Evolutionary conservation across 2,797 vertebrate genomes (phyloP).

Genomic region (Sphenodon punctatus): DNA sequence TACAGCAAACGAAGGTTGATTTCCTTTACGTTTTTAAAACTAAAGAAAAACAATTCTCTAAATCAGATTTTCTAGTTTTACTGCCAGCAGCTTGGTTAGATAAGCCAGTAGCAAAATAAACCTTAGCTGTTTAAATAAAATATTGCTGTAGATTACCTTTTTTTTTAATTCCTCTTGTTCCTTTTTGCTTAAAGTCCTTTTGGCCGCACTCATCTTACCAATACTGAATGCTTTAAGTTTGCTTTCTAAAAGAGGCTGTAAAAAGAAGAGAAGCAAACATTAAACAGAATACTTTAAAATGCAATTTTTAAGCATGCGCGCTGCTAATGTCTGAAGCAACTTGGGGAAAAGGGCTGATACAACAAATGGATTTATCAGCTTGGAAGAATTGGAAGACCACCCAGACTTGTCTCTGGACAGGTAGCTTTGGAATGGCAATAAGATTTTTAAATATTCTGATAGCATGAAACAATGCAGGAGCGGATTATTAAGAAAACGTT

Average conservation of each 20-base stretch:
- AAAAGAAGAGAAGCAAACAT: slow-evolving; percentile 41
- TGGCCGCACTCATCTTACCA: slow-evolving; percentile 95
- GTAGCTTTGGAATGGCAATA: background rate
- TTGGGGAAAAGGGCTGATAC: background rate
- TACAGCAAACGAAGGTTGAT: background rate
- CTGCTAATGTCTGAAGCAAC: background rate
- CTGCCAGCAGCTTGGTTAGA: background rate
- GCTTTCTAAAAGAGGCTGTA: slow-evolving; percentile 91
- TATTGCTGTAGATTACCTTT: slow-evolving; percentile 82
- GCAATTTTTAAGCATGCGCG: background rate
- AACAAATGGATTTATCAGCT: background rate
- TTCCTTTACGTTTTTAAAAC: rapidly evolving
- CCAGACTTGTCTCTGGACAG: background rate
- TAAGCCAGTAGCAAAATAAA: background rate
- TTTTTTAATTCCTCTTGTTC: slow-evolving; percentile 99
- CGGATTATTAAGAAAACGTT: background rate
- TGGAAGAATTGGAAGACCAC: background rate
- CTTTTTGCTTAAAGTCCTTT: slow-evolving; percentile 96
- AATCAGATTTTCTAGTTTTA: background rate
- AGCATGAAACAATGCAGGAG: background rate
- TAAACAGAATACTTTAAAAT: slow-evolving; percentile 26
- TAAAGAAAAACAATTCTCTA: background rate
- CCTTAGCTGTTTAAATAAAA: background rate
- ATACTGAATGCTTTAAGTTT: slow-evolving; percentile 98
- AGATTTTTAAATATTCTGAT: background rate